Evolutionary conservation across 2,888 invertebrate genomes (phyloP).

Genomic region (Chloroclystis v-ata): DNA sequence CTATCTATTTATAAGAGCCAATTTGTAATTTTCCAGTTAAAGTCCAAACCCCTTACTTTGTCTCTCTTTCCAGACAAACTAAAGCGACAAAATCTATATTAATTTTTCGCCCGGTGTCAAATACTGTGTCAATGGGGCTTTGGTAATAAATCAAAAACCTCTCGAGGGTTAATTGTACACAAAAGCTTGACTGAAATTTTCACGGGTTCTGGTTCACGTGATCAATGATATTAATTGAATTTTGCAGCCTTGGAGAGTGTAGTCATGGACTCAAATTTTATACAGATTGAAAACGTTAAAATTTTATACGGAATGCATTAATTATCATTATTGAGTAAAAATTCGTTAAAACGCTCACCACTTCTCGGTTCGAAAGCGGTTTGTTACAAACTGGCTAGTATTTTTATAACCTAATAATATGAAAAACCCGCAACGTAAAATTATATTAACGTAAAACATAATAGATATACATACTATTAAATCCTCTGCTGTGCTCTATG

Average conservation of each 20-base stretch:
- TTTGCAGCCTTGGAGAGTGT: not conserved
- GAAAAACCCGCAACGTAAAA: no score
- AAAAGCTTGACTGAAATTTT: conserved; percentile 20
- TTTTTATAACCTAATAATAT: no score
- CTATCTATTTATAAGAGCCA: no score
- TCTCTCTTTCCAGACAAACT: not conserved
- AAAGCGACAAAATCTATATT: not conserved
- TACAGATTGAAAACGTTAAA: not conserved
- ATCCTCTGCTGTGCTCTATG: no score
- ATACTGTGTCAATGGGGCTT: conserved; percentile 2
- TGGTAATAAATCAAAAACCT: conserved; percentile 12
- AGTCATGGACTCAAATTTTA: not conserved
- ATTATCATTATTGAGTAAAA: no score
- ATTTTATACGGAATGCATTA: no score
- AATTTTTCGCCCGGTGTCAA: not conserved
- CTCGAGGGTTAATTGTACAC: conserved; percentile 17
- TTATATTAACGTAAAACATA: no score
- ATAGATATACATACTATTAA: no score
- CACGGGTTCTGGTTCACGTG: conserved; percentile 10
- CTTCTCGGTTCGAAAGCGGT: no score
- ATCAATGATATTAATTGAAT: conserved; percentile 26
- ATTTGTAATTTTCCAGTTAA: no score
- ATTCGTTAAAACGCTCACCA: no score
- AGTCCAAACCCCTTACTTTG: not conserved
- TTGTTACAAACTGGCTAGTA: no score